Conservation (phyloP, 2,113 vertebrate species). For the Piliocolobus tephrosceles region DNA sequence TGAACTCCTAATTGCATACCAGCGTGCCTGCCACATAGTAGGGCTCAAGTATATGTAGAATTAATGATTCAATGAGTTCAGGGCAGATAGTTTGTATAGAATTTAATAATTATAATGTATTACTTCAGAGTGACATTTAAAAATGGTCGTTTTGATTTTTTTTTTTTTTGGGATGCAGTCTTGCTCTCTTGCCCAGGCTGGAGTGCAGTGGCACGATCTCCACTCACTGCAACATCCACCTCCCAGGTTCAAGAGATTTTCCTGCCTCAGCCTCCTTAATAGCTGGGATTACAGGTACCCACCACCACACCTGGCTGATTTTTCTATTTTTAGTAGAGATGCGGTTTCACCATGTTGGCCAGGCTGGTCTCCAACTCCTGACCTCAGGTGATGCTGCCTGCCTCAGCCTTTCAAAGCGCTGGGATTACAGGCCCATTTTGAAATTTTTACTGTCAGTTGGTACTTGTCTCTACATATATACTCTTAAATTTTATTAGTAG, state of each 20-base stretch:
- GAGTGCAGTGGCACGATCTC: neutral
- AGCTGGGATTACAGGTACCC: neutral
- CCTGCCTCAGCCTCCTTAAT: neutral
- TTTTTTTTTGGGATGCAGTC: neutral
- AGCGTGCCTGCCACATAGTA: neutral
- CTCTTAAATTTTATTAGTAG: neutral
- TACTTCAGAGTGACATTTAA: slow-evolving; percentile 5
- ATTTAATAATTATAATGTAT: slow-evolving; percentile 17
- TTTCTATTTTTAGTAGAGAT: neutral
- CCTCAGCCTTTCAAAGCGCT: neutral
- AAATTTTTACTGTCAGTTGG: neutral
- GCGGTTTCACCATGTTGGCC: neutral
- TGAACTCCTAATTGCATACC: neutral
- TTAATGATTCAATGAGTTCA: neutral
- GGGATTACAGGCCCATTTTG: neutral
- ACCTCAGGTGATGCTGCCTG: neutral
- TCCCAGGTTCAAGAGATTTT: neutral
- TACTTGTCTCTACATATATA: neutral
- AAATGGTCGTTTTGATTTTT: neutral
- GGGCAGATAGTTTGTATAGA: neutral
- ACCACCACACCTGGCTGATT: neutral
- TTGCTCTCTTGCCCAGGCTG: neutral
- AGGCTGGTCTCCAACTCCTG: neutral
- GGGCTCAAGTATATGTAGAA: neutral
- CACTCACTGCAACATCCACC: neutral